Conservation (phyloP, 2,888 invertebrate species). For the Microplitis deprimator region DNA sequence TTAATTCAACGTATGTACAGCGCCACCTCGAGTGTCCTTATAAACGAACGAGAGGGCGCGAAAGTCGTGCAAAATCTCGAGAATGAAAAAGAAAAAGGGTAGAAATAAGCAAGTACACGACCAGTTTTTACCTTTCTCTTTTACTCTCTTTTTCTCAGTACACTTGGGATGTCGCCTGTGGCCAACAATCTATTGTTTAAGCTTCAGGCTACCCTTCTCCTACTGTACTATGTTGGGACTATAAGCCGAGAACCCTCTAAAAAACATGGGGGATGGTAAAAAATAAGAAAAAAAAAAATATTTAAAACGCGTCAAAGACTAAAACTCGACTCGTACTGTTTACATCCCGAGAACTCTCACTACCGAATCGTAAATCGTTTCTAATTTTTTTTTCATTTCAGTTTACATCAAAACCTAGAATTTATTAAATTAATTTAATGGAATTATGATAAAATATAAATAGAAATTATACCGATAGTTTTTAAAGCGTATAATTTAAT, state of each 20-base stretch:
- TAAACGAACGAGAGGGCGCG: slow-evolving; percentile 45
- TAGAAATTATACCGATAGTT: not conserved
- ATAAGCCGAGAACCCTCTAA: slow-evolving; percentile 46
- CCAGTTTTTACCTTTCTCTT: slow-evolving; percentile 37
- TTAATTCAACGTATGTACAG: slow-evolving; percentile 63
- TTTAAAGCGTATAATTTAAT: not conserved
- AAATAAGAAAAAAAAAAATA: slow-evolving; percentile 39
- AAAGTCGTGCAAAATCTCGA: slow-evolving; percentile 33
- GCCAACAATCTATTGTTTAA: slow-evolving; percentile 65
- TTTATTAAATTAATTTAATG: not conserved
- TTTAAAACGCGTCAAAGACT: slow-evolving; percentile 32
- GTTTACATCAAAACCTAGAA: not conserved
- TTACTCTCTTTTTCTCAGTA: slow-evolving; percentile 41
- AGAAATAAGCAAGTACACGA: slow-evolving; percentile 28
- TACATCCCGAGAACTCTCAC: slow-evolving; percentile 59
- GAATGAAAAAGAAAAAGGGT: slow-evolving; percentile 33
- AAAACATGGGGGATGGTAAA: slow-evolving; percentile 47
- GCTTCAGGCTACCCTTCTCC: slow-evolving; percentile 46
- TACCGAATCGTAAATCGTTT: slow-evolving; percentile 13
- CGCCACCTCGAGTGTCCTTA: slow-evolving; percentile 62
- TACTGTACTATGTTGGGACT: slow-evolving; percentile 29
- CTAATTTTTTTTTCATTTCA: slow-evolving; percentile 13
- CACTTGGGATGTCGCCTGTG: slow-evolving; percentile 63
- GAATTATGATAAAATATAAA: not conserved
- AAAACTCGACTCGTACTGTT: slow-evolving; percentile 56